Evolutionary conservation across 1,140 invertebrate species (phyloP).

Genomic region (Elymnias hypermnestra): DNA sequence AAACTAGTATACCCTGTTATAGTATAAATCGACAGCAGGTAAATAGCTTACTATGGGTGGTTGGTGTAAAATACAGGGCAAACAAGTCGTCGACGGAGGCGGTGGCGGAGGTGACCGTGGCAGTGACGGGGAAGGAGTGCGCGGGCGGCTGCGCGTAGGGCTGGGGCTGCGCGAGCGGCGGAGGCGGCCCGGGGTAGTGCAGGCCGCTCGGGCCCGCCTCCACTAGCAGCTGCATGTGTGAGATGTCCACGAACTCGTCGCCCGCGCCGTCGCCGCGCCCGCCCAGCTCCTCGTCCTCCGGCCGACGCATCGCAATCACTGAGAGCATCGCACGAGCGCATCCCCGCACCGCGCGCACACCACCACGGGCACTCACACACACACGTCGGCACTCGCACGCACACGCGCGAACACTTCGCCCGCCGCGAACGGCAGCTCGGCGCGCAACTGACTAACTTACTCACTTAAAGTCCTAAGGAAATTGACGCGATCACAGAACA

Average conservation of each 20-base stretch:
- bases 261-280: slow-evolving; percentile 54
- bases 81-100: slow-evolving; percentile 66
- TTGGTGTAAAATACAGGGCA: slow-evolving; percentile 59
- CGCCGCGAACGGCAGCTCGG: slow-evolving; percentile 25
- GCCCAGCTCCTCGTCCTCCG: slow-evolving; percentile 69
- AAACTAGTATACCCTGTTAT: too few relatives aligned
- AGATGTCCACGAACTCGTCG: slow-evolving; percentile 79
- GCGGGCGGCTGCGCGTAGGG: slow-evolving; percentile 42
- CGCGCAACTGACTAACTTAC: slow-evolving; percentile 22
- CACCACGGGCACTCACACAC: slow-evolving; percentile 34
- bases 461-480: slow-evolving; percentile 38
- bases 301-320: slow-evolving; percentile 70
- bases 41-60: slow-evolving; percentile 56
- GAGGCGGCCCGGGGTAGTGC: slow-evolving; percentile 58
- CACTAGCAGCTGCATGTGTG: slow-evolving; percentile 78
- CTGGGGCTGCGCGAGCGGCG: slow-evolving; percentile 67
- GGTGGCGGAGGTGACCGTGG: slow-evolving; percentile 31
- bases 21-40: too few relatives aligned
- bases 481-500: slow-evolving; percentile 68
- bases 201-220: slow-evolving; percentile 70
- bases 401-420: too few relatives aligned
- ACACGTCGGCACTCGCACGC: slow-evolving; percentile 28
- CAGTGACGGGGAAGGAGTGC: slow-evolving; percentile 23
- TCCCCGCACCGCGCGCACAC: slow-evolving; percentile 52
- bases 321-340: slow-evolving; percentile 72